Evolutionary conservation across 2,113 vertebrate genomes (phyloP).

Genomic region (chimpanzee (Pan troglodytes)): DNA sequence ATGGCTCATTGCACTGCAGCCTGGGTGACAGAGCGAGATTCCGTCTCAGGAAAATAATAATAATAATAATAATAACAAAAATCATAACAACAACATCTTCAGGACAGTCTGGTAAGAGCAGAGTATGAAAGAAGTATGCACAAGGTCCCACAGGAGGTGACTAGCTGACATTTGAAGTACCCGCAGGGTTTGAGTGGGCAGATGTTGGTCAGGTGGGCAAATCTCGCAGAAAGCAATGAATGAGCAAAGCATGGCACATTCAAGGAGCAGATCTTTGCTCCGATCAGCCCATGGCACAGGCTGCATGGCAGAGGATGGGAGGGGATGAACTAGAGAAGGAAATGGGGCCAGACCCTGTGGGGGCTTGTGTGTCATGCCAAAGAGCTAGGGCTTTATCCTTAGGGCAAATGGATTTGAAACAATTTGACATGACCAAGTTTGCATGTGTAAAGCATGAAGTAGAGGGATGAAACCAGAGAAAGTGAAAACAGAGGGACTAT

Average conservation of each 20-base stretch:
- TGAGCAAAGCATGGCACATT: rapidly evolving
- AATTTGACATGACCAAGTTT: not conserved
- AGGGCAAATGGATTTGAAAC: not conserved
- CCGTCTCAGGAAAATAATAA: too few species aligned
- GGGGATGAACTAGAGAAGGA: not conserved
- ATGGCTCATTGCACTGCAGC: too few species aligned
- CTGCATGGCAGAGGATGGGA: not conserved
- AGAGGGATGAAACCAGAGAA: not conserved
- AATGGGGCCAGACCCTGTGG: rapidly evolving
- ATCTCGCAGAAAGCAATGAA: not conserved
- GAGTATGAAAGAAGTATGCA: not conserved
- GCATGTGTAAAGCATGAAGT: not conserved
- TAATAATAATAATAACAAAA: too few species aligned
- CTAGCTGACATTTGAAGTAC: not conserved
- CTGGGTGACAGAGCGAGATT: too few species aligned
- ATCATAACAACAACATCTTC: too few species aligned
- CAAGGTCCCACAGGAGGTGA: too few species aligned
- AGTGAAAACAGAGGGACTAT: not conserved
- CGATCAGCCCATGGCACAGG: not conserved
- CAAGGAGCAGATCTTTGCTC: not conserved
- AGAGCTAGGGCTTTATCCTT: not conserved
- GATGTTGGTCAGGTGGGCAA: not conserved
- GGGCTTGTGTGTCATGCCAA: rapidly evolving
- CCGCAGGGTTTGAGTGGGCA: not conserved
- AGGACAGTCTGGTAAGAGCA: not conserved